A percentile compares a stretch with the other conserved stretches of the same genome.
These are phyloP conservation scores for cattle (Bos taurus) DNA, from an alignment of 2,113 vertebrate species.

Conservation along the genomic window DNA sequence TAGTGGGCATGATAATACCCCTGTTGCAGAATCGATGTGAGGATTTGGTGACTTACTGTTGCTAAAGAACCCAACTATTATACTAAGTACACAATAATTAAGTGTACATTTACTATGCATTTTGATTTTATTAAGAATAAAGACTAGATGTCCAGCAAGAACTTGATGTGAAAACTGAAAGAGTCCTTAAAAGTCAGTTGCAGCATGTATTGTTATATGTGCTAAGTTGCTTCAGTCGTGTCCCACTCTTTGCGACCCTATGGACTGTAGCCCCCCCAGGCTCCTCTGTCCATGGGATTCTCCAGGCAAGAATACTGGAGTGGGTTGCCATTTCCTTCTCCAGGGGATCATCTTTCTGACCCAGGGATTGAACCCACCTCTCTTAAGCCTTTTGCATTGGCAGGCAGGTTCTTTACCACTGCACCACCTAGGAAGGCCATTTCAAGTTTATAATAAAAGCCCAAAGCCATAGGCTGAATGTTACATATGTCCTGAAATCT, in stretches of 20 bases:
- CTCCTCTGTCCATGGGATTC: not conserved
- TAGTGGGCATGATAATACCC: not conserved
- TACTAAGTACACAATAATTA: not conserved
- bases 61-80: not conserved
- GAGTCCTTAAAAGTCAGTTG: not conserved
- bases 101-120: not conserved
- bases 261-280: not conserved
- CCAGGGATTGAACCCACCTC: not conserved
- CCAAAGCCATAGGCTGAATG: not conserved
- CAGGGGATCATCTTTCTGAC: not conserved
- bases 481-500: constrained; percentile 2
- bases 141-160: not conserved
- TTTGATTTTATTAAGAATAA: not conserved
- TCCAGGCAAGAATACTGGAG: not conserved
- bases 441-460: not conserved
- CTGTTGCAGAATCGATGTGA: not conserved
- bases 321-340: not conserved
- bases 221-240: not conserved
- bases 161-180: not conserved
- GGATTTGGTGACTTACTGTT: not conserved
- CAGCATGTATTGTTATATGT: not conserved
- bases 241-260: not conserved
- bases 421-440: not conserved
- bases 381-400: not conserved
- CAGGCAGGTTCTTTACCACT: not conserved